These are phyloP conservation scores for Atta colombica DNA, from an alignment of 1,140 invertebrate genomes.

Conservation along the genomic window DNA sequence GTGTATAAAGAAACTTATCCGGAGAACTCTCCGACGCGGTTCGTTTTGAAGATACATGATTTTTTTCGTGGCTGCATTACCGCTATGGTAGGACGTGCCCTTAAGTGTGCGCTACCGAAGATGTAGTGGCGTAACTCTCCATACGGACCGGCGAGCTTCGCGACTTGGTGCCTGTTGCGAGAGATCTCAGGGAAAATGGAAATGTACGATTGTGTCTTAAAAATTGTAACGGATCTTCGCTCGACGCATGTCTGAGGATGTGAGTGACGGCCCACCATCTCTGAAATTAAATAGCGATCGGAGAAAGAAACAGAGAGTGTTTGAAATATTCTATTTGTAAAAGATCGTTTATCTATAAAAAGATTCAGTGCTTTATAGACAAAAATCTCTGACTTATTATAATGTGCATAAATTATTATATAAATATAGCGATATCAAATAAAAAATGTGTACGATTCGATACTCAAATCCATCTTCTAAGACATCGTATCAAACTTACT, in stretches of 20 bases:
- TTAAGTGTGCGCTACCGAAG: conserved; percentile 66
- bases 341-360: background rate
- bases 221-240: conserved; percentile 62
- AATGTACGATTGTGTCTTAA: conserved; percentile 71
- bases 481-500: conserved; percentile 42
- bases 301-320: background rate
- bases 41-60: conserved; percentile 76
- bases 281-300: conserved; percentile 45
- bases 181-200: conserved; percentile 72
- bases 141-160: conserved; percentile 32
- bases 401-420: conserved; percentile 5
- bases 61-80: conserved; percentile 71
- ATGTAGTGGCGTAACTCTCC: conserved; percentile 65
- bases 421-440: conserved; percentile 25
- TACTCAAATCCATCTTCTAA: background rate
- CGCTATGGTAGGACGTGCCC: conserved; percentile 69
- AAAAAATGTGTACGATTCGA: background rate
- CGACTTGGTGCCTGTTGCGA: conserved; percentile 32
- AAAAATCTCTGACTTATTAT: background rate
- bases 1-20: conserved; percentile 77
- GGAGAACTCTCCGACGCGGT: conserved; percentile 40
- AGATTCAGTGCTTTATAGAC: background rate
- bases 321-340: background rate
- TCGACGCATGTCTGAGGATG: conserved; percentile 26
- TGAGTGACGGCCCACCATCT: conserved; percentile 36